Evolutionary conservation across 1,140 invertebrate genomes (phyloP).

Genomic region (Heliconius hewitsoni): DNA sequence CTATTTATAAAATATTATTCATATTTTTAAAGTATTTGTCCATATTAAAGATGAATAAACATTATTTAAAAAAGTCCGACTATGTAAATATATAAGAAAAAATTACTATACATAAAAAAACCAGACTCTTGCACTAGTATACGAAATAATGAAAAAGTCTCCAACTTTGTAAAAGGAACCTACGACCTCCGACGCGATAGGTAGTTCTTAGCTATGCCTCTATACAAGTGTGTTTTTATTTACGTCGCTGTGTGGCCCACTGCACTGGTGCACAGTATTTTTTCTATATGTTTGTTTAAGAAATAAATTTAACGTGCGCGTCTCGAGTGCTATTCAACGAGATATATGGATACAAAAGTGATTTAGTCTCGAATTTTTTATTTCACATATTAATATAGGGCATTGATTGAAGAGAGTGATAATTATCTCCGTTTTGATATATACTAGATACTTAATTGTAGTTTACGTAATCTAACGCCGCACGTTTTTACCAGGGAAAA

Average conservation of each 20-base stretch:
- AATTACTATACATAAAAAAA: too few species aligned
- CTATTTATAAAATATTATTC: too few species aligned
- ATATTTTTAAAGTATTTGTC: too few species aligned
- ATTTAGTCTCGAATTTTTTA: neutral
- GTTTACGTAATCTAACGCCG: too few species aligned
- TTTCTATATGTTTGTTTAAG: conserved; percentile 37
- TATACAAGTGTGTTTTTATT: conserved; percentile 12
- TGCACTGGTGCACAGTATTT: conserved; percentile 32
- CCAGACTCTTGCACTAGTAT: too few species aligned
- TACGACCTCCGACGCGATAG: neutral
- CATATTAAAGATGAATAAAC: too few species aligned
- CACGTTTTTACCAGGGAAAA: too few species aligned
- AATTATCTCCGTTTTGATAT: too few species aligned
- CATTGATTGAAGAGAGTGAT: too few species aligned
- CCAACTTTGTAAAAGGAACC: conserved; percentile 1
- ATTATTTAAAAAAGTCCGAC: too few species aligned
- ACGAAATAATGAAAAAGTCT: neutral
- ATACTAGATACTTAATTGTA: too few species aligned
- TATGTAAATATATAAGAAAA: too few species aligned
- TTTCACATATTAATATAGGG: neutral
- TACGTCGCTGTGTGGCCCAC: conserved; percentile 27
- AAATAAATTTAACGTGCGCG: conserved; percentile 39
- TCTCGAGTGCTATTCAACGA: conserved; percentile 36
- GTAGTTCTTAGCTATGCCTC: neutral
- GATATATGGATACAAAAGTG: conserved; percentile 21